Evolutionary conservation across 2,797 vertebrate genomes (phyloP).

Genomic region (Enoplosus armatus): DNA sequence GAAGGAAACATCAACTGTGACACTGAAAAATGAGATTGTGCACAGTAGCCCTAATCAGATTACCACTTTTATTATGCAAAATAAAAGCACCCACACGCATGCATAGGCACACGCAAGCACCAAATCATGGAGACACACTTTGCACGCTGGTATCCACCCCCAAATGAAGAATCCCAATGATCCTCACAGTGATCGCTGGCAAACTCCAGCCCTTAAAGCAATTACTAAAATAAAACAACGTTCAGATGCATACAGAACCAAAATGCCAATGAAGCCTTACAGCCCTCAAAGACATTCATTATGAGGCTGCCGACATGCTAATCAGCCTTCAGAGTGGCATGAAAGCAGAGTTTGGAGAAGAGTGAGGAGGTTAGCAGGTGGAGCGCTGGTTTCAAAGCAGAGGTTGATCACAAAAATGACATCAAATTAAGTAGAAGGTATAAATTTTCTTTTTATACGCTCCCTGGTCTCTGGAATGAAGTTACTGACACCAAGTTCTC

Average conservation of each 20-base stretch:
- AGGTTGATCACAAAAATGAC: constrained; percentile 18
- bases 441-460: constrained; percentile 12
- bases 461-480: constrained; percentile 20
- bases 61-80: constrained; percentile 57
- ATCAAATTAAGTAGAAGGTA: constrained; percentile 1
- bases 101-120: constrained; percentile 16
- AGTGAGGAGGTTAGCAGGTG: constrained; percentile 26
- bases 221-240: constrained; percentile 64
- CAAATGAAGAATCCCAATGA: constrained; percentile 44
- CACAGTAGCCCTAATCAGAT: constrained; percentile 57
- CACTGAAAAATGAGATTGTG: constrained; percentile 56
- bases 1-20: constrained; percentile 43
- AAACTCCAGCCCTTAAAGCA: constrained; percentile 55
- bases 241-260: constrained; percentile 28
- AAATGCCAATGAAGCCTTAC: constrained; percentile 47
- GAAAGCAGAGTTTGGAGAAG: constrained; percentile 25
- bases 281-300: constrained; percentile 57
- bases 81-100: constrained; percentile 28
- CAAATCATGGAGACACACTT: constrained; percentile 33
- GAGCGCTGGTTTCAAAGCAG: constrained; percentile 23
- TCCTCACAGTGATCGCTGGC: constrained; percentile 31
- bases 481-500: constrained; percentile 11
- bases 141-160: neutral
- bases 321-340: constrained; percentile 46
- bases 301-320: constrained; percentile 55